phyloP scores from a whole-genome alignment of 1,140 invertebrate species.

The Bombus consobrinus region DNA sequence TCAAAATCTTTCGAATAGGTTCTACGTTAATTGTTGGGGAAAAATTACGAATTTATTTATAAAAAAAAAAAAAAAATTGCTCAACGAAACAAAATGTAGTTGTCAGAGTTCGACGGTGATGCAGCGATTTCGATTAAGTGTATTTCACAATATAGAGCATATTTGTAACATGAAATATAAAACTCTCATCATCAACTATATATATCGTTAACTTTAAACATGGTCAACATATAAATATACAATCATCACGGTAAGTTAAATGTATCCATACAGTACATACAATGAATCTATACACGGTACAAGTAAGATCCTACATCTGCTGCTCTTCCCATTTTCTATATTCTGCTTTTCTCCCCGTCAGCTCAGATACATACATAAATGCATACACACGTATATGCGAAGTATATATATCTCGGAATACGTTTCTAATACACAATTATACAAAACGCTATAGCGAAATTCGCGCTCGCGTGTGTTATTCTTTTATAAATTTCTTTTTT shows the following conservation, averaged over 20 bases:
- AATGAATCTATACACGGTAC: constrained; percentile 67
- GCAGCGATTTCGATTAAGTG: constrained; percentile 65
- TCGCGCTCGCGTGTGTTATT: constrained; percentile 21
- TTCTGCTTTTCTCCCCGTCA: neutral
- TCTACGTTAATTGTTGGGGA: constrained; percentile 46
- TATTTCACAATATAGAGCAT: constrained; percentile 66
- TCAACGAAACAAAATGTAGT: constrained; percentile 63
- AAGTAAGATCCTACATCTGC: constrained; percentile 53
- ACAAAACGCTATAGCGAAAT: constrained; percentile 63
- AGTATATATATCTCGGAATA: constrained; percentile 46
- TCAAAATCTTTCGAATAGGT: neutral
- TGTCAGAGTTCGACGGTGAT: constrained; percentile 67
- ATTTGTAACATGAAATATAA: constrained; percentile 81
- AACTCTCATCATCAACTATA: constrained; percentile 79
- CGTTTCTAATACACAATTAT: constrained; percentile 70
- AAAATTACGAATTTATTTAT: constrained; percentile 74
- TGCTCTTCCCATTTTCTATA: constrained; percentile 8
- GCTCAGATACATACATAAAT: constrained; percentile 49
- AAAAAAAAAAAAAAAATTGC: constrained; percentile 61
- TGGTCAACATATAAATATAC: constrained; percentile 81
- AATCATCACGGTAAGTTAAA: constrained; percentile 76
- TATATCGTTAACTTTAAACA: constrained; percentile 74
- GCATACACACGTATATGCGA: constrained; percentile 45
- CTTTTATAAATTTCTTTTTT: neutral
- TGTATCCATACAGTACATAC: constrained; percentile 71